Percentiles rank a stretch among this genome's conserved stretches.
These are phyloP conservation scores for Oceanites oceanicus DNA, from an alignment of 2,113 vertebrate genomes.

Conservation along the genomic window DNA sequence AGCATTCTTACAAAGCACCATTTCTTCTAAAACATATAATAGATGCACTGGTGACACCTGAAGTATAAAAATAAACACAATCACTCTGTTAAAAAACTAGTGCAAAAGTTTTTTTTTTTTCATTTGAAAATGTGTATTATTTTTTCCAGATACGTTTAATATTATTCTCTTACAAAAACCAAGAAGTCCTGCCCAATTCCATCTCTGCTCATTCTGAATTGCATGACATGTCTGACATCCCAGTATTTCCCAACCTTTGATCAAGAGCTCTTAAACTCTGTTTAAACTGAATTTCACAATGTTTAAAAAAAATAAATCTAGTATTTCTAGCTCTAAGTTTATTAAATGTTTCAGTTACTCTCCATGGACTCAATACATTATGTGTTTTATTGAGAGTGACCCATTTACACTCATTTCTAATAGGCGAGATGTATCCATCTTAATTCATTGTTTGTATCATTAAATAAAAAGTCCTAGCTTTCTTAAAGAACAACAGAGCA, in stretches of 20 bases:
- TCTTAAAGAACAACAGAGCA: neutral
- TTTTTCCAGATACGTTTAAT: neutral
- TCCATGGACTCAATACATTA: neutral
- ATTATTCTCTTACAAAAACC: neutral
- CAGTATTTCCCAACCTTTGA: neutral
- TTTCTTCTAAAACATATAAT: neutral
- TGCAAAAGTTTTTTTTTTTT: neutral
- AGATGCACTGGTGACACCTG: neutral
- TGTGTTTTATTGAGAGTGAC: neutral
- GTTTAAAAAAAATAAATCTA: neutral
- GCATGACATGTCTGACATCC: neutral
- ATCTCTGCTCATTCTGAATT: neutral
- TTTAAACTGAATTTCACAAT: neutral
- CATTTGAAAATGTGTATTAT: neutral
- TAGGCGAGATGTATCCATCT: neutral
- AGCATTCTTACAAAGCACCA: neutral
- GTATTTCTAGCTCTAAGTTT: neutral
- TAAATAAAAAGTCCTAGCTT: neutral
- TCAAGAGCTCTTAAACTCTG: neutral
- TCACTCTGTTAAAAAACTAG: slow-evolving; percentile 18
- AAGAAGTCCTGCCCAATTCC: neutral
- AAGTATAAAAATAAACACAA: slow-evolving; percentile 50
- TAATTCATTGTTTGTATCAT: neutral
- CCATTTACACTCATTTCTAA: neutral
- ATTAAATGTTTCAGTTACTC: neutral